A percentile compares a stretch with the other conserved stretches of the same genome.
phyloP scores from a whole-genome alignment of 1,140 invertebrate species.

The Drosophila obscura region DNA sequence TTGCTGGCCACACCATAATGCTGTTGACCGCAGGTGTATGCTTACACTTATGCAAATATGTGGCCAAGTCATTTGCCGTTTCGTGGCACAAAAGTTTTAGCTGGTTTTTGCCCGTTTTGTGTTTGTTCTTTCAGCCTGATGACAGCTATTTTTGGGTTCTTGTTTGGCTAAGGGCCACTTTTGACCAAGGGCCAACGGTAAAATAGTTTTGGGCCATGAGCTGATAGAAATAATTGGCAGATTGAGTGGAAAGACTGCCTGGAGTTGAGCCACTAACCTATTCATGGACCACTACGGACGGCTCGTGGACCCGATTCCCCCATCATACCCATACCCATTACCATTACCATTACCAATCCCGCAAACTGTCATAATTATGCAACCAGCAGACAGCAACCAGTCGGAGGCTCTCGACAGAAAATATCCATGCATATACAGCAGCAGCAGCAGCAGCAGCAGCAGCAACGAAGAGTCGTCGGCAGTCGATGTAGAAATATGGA shows the following conservation, averaged over 20 bases:
- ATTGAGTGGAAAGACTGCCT: constrained; percentile 8
- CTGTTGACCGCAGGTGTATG: background rate
- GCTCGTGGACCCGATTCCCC: constrained; percentile 20
- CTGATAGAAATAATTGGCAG: constrained; percentile 32
- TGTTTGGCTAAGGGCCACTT: constrained; percentile 37
- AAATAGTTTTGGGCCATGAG: background rate
- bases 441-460: constrained; percentile 14
- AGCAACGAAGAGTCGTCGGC: background rate
- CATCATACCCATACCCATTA: constrained; percentile 16
- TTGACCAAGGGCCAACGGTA: constrained; percentile 25
- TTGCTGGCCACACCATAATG: too few species aligned
- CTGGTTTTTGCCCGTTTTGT: constrained; percentile 28
- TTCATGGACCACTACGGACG: constrained; percentile 36
- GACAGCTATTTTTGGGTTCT: constrained; percentile 21
- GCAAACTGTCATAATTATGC: constrained; percentile 70
- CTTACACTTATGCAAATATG: constrained; percentile 56
- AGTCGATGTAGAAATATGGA: constrained; percentile 38
- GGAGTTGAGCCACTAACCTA: constrained; percentile 39
- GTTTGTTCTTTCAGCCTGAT: constrained; percentile 39
- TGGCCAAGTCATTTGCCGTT: constrained; percentile 41
- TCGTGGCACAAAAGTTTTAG: constrained; percentile 51
- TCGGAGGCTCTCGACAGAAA: constrained; percentile 57
- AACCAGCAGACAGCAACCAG: constrained; percentile 46
- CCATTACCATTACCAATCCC: constrained; percentile 34
- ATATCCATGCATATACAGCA: constrained; percentile 24